Conservation (phyloP, 2,113 vertebrate genomes). For the Silurus asotus region DNA sequence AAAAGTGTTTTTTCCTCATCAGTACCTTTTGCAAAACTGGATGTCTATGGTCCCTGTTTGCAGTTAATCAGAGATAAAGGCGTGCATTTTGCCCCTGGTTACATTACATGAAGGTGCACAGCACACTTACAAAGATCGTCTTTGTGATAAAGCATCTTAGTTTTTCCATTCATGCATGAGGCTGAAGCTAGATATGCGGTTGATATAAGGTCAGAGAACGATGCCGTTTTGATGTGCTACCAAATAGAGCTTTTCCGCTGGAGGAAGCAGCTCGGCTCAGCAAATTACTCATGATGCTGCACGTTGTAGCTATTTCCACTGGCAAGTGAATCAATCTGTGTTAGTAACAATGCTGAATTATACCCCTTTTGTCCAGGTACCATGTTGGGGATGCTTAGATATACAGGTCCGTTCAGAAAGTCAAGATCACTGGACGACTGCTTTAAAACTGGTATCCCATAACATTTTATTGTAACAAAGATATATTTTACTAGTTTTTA, state of each 20-base stretch:
- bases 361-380: background rate
- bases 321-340: background rate
- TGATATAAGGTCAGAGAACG: background rate
- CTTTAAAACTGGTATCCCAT: background rate
- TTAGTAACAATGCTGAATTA: background rate
- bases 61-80: background rate
- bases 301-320: background rate
- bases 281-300: conserved; percentile 3
- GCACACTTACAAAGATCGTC: background rate
- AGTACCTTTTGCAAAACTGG: background rate
- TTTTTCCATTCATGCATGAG: background rate
- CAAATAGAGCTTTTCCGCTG: background rate
- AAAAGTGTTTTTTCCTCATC: background rate
- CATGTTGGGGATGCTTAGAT: background rate
- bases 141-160: conserved; percentile 8
- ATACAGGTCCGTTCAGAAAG: background rate
- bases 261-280: background rate
- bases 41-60: background rate
- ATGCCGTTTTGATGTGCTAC: background rate
- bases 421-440: background rate
- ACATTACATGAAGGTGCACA: background rate
- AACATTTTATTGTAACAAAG: background rate
- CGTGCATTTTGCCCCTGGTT: background rate
- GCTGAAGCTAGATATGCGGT: background rate
- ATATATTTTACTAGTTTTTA: background rate